phyloP scores from a whole-genome alignment of 2,113 vertebrate genomes.

The Engystomops pustulosus region DNA sequence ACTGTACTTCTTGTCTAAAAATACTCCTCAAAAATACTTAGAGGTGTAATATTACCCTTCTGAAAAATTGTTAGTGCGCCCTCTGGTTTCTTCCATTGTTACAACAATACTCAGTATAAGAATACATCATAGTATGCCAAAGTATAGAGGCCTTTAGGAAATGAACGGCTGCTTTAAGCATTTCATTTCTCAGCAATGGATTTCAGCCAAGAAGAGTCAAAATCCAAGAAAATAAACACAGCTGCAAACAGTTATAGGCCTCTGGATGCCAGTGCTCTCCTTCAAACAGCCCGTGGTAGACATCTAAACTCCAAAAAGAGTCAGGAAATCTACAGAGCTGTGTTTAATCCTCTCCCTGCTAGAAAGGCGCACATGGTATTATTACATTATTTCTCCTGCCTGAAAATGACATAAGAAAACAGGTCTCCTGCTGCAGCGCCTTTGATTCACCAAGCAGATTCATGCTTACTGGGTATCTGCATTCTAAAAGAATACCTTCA shows the following conservation, averaged over 20 bases:
- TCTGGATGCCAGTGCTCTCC: conserved; percentile 48
- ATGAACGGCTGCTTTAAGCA: conserved; percentile 52
- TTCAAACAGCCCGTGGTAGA: conserved; percentile 39
- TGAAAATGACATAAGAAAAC: conserved; percentile 38
- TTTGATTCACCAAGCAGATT: background rate
- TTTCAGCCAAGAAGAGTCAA: conserved; percentile 57
- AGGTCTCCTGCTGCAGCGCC: background rate
- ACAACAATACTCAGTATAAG: background rate
- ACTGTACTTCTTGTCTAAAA: too few species aligned
- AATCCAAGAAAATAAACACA: conserved; percentile 59
- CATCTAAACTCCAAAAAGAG: conserved; percentile 41
- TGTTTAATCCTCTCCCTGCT: conserved; percentile 30
- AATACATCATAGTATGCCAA: background rate
- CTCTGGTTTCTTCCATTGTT: too few species aligned
- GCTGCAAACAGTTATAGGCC: conserved; percentile 58
- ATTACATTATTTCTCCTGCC: conserved; percentile 26
- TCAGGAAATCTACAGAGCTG: conserved; percentile 36
- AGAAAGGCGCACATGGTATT: conserved; percentile 7
- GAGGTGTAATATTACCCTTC: too few species aligned
- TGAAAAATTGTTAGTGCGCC: too few species aligned
- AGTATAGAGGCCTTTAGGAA: conserved; percentile 37
- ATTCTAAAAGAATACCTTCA: background rate
- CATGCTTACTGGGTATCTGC: background rate
- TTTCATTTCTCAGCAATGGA: conserved; percentile 57
- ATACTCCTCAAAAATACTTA: too few species aligned